phyloP scores from a whole-genome alignment of 2,113 vertebrate genomes.

The Halcyon senegalensis region DNA sequence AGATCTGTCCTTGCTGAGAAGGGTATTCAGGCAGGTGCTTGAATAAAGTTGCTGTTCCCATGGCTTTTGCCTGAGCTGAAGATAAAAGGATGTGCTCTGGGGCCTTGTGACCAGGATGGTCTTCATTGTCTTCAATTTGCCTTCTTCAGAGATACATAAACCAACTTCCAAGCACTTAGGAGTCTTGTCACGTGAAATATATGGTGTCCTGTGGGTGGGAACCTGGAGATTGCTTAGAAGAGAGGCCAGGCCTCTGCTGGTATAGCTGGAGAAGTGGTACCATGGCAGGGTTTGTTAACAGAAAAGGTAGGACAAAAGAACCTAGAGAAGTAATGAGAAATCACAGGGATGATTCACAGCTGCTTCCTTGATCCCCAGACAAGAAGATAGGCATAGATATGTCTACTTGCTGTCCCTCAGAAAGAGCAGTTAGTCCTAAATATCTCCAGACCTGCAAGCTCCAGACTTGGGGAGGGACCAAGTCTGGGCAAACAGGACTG shows the following conservation, averaged over 20 bases:
- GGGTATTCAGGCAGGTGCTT: background rate
- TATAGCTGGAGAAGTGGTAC: background rate
- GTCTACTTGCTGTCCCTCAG: background rate
- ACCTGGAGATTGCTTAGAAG: background rate
- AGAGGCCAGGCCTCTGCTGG: background rate
- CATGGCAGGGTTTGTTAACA: background rate
- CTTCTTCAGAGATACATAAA: background rate
- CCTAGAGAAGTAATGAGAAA: background rate
- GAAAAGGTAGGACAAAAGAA: background rate
- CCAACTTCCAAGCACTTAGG: background rate
- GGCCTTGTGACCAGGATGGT: background rate
- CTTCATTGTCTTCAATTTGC: background rate
- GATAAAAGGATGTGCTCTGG: background rate
- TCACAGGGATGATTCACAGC: background rate
- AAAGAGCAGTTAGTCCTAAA: background rate
- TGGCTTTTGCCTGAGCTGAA: background rate
- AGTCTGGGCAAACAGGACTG: background rate
- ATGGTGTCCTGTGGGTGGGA: background rate
- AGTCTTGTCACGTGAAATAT: background rate
- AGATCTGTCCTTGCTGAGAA: background rate
- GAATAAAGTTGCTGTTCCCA: background rate
- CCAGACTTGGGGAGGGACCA: background rate
- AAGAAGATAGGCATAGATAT: background rate
- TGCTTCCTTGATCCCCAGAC: background rate
- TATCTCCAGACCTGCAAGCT: background rate